Percentiles rank a stretch among this genome's conserved stretches.
These are phyloP conservation scores for Alfaro cultratus DNA, from an alignment of 2,797 vertebrate species.

Conservation along the genomic window DNA sequence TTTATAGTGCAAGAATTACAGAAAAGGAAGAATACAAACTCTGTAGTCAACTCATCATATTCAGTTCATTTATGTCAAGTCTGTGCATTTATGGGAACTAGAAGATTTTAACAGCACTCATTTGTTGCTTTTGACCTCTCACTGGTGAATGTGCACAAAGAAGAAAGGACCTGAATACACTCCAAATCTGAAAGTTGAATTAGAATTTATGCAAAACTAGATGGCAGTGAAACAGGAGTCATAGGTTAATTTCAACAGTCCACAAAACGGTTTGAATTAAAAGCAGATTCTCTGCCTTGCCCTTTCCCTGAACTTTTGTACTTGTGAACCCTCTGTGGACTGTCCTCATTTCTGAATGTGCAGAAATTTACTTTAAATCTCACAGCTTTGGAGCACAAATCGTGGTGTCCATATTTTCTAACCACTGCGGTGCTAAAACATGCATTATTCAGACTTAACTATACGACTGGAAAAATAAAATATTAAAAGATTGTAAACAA, in stretches of 20 bases:
- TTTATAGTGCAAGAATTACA: neutral
- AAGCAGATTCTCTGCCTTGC: constrained; percentile 10
- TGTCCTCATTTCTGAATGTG: constrained; percentile 21
- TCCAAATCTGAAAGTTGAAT: neutral
- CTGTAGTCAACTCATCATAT: neutral
- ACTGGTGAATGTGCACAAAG: neutral
- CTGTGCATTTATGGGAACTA: neutral
- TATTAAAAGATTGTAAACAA: constrained; percentile 12
- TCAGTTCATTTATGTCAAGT: neutral
- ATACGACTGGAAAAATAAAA: constrained; percentile 5
- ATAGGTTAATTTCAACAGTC: constrained; percentile 27
- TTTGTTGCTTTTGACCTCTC: neutral
- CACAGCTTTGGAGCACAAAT: constrained; percentile 2
- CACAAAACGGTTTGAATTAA: constrained; percentile 18
- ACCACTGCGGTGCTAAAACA: neutral
- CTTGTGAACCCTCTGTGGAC: constrained; percentile 7
- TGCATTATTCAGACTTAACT: constrained; percentile 38
- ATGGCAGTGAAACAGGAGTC: constrained; percentile 12
- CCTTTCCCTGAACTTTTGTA: constrained; percentile 36
- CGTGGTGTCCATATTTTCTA: constrained; percentile 1
- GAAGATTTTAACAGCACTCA: neutral
- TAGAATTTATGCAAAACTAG: neutral
- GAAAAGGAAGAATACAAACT: neutral
- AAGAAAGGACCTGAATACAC: neutral
- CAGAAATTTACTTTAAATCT: constrained; percentile 9